Conservation (phyloP, 2,888 invertebrate genomes). For the Cantharis lateralis region DNA sequence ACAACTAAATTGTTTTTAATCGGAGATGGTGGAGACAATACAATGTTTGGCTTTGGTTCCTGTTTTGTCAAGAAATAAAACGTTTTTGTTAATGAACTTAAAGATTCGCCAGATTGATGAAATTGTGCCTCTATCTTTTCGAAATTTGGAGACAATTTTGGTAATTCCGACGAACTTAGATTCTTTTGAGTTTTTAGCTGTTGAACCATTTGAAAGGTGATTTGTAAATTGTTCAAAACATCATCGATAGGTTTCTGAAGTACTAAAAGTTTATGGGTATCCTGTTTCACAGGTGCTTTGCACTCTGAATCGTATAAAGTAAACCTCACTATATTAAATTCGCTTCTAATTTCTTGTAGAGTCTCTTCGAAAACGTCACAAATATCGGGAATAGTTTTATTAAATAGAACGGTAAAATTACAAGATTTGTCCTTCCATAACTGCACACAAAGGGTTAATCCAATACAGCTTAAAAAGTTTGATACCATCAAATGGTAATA, state of each 20-base stretch:
- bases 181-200: not conserved
- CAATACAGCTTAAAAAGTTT: constrained; percentile 23
- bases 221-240: constrained; percentile 11
- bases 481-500: constrained; percentile 15
- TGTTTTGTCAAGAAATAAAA: not conserved
- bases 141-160: not conserved
- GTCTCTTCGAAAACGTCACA: not conserved
- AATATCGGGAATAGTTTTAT: constrained; percentile 7
- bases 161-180: not conserved
- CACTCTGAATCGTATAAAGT: not conserved
- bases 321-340: not conserved
- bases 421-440: constrained; percentile 11
- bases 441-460: constrained; percentile 14
- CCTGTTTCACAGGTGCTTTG: not conserved
- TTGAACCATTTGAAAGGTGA: constrained; percentile 14
- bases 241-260: constrained; percentile 3
- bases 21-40: not conserved
- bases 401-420: constrained; percentile 10
- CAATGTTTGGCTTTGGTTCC: not conserved
- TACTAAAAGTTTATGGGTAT: not conserved
- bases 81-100: not conserved
- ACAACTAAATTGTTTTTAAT: not conserved
- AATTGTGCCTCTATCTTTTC: not conserved
- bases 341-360: not conserved
- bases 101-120: not conserved